Conservation (phyloP, 2,888 invertebrate genomes). For the Cerastis leucographa region DNA sequence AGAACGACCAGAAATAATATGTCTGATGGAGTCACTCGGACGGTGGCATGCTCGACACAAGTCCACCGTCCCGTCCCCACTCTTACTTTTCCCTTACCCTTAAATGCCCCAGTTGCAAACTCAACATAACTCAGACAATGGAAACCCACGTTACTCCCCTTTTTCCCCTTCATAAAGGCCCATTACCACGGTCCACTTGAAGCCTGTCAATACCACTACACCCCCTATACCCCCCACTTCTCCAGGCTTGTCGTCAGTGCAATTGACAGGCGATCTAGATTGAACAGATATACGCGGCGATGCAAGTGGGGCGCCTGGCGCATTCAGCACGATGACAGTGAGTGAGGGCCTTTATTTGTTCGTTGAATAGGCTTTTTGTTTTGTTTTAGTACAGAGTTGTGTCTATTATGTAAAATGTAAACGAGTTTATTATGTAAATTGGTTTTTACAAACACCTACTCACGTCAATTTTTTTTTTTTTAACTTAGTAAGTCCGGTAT, state of each 20-base stretch:
- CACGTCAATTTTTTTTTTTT: too few species aligned
- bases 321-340: conserved; percentile 26
- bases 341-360: conserved; percentile 27
- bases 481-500: too few species aligned
- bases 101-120: background rate
- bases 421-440: background rate
- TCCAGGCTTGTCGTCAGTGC: conserved; percentile 32
- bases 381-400: background rate
- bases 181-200: conserved; percentile 30
- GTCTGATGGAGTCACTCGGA: too few species aligned
- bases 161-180: conserved; percentile 20
- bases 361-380: conserved; percentile 18
- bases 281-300: conserved; percentile 31
- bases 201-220: conserved; percentile 45
- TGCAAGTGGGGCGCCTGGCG: conserved; percentile 49
- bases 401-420: background rate
- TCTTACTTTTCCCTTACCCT: too few species aligned
- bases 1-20: too few species aligned
- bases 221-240: background rate
- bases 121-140: background rate
- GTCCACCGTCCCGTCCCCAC: too few species aligned
- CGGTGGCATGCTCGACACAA: too few species aligned
- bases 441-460: too few species aligned
- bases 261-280: conserved; percentile 56
- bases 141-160: background rate